Base-by-base conservation (phyloP, 2,113 vertebrate species). In the Limanda limanda region DNA sequence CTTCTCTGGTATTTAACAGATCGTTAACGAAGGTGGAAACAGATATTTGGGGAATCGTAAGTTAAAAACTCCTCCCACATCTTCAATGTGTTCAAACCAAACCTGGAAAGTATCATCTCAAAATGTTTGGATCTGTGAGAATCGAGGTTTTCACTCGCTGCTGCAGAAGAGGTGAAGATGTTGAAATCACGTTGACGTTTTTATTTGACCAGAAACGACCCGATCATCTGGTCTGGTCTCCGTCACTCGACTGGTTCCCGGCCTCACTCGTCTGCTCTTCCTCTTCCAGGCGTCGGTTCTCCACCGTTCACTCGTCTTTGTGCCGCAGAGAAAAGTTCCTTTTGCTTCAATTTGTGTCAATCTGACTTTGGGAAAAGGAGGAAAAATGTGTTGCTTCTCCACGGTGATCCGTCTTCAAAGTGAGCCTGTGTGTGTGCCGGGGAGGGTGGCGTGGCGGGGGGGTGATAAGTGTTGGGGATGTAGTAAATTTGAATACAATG, bases 401-500 rank as follows among this genome's bases (percentile, higher is more conserved):
- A 82, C 47, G 71, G 86, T 86, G 84, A 89, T 85, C 82, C 72
- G 65, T 83, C 88, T 89, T 89, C 84, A 90, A 88, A 90, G 91
- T 85, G 79, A 54, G 73, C 35, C 65, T 58, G 81, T 60, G 74
- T 60, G 74, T 75, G 79, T 55, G 71, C 71, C 7, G 78, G 35
- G 61, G 68, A 47, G 81, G 80, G 75, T 31, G 81, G 71, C 5
- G 52, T 68, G 81, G 73, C 79, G 71, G 57, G 71, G 80, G 72
- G 82, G 72, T 77, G 85, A 88, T 90, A 81, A 91, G 88, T 88
- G 88, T 81, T 55, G 80, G 79, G 86, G 88, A 83, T 83, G 88
- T 84, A 80, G 84, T 84, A 79, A 76, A 90, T 93, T 91, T 88
- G 87, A 93, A 91, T 92, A 91, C 88, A 93, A 92, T 87, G 84